Conservation (phyloP, 1,140 invertebrate genomes). For the Psilanteris sp. region DNA sequence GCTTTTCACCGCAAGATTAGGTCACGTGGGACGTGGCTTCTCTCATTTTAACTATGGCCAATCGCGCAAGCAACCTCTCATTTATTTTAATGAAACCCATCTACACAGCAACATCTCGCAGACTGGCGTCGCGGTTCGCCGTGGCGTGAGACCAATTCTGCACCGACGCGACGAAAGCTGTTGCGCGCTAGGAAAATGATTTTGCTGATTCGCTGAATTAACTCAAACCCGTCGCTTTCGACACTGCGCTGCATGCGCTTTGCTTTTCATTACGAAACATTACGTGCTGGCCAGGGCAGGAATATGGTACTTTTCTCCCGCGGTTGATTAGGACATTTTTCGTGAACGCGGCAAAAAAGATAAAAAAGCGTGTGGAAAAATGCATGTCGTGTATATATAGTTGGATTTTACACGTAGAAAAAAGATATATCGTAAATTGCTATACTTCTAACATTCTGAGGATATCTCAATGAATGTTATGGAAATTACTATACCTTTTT, state of each 20-base stretch:
- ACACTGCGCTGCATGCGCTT: background rate
- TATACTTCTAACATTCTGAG: too few species aligned
- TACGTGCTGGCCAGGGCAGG: too few species aligned
- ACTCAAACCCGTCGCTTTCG: slow-evolving; percentile 5
- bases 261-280: background rate
- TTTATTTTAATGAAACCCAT: slow-evolving; percentile 54
- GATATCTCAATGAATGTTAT: too few species aligned
- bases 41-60: slow-evolving; percentile 40
- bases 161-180: slow-evolving; percentile 24
- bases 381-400: too few species aligned
- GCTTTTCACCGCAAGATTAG: slow-evolving; percentile 11
- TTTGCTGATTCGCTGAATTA: slow-evolving; percentile 18
- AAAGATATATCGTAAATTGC: too few species aligned
- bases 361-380: too few species aligned
- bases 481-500: too few species aligned
- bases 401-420: too few species aligned
- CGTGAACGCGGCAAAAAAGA: too few species aligned
- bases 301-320: too few species aligned
- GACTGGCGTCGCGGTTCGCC: background rate
- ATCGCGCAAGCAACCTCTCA: slow-evolving; percentile 37
- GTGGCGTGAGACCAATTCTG: slow-evolving; percentile 36
- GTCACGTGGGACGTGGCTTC: slow-evolving; percentile 23
- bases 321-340: too few species aligned
- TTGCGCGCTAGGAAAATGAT: slow-evolving; percentile 14
- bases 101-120: slow-evolving; percentile 34